Base-by-base conservation (phyloP, 2,113 vertebrate genomes). In the Cynoglossus semilaevis region DNA sequence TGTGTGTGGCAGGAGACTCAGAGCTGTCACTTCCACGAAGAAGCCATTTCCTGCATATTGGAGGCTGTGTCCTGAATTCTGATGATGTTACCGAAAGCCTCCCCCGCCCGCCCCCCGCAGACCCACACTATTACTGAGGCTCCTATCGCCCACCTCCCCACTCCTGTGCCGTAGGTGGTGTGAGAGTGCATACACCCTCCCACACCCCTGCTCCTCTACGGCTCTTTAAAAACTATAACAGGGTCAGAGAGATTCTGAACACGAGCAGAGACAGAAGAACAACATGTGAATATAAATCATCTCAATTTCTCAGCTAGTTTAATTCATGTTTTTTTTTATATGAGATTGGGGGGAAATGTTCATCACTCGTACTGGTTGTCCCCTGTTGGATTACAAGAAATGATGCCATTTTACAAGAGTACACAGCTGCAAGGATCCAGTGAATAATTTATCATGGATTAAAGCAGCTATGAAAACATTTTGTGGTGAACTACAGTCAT, bases 401-500 rank as follows among this genome's bases (percentile, higher is more conserved):
- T 75, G 76, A 78, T 53, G 57, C 67, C 51, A 6, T 77, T 71
- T 71, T 71, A 40, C 60, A 47, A 72, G 70, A 83, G 67, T 79
- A 85, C 77, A 88, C 80, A 85, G 85, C 88, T 87, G 74, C 65
- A 18, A 86, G 88, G 70, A 67, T 47, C 15, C 9, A 49, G 43
- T 87, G 77, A 88, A 90, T 89, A 71, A 88, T 89, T 88, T 49
- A 91, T 87, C 50, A 58, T 43, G 58, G 62, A 83, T 85, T 82
- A 78, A 79, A 81, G 50, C 37, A 71, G 53, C 80, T 77, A 77
- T 51, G 58, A 70, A 57, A 87, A 84, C 83, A 77, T 85, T 81
- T 72, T n/a, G n/a, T n/a, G n/a, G n/a, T n/a, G n/a, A n/a, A n/a
- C n/a, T n/a, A n/a, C n/a, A n/a, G 67, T 76, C 44, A 72, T 65